phyloP scores from a whole-genome alignment of 1,140 invertebrate species.

The Neomicropteryx cornuta region DNA sequence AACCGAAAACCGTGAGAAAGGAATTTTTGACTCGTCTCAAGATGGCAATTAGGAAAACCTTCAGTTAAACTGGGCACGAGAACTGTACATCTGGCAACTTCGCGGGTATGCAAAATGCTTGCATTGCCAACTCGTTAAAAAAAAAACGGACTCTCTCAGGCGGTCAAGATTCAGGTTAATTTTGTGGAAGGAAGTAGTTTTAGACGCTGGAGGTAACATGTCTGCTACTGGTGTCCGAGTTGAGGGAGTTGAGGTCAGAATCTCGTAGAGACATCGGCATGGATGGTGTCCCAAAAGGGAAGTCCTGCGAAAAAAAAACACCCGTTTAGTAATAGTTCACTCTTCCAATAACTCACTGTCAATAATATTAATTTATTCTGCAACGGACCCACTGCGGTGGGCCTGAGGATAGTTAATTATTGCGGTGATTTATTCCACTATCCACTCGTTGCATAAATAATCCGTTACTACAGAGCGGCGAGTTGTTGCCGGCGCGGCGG shows the following conservation, averaged over 20 bases:
- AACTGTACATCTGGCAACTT: no score
- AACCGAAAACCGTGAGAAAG: no score
- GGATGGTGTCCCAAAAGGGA: constrained; percentile 19
- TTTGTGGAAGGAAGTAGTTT: no score
- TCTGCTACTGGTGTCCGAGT: constrained; percentile 38
- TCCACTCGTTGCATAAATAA: neutral
- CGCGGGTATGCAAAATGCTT: no score
- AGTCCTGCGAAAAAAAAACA: constrained; percentile 11
- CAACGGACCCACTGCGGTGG: neutral
- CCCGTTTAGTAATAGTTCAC: neutral
- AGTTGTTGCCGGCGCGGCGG: neutral
- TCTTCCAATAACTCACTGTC: neutral
- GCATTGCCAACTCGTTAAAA: no score
- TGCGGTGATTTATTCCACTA: constrained; percentile 2
- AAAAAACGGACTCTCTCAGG: no score
- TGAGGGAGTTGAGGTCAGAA: constrained; percentile 31
- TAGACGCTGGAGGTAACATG: constrained; percentile 34
- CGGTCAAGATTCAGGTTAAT: no score
- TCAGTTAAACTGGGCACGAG: no score
- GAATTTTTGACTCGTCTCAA: no score
- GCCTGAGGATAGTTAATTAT: neutral
- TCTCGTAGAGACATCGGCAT: constrained; percentile 33
- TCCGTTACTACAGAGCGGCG: neutral
- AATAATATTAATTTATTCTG: neutral
- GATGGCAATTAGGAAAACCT: no score